These are phyloP conservation scores for Trematocara nigrifrons DNA, from an alignment of 2,113 vertebrate species.

Conservation along the genomic window DNA sequence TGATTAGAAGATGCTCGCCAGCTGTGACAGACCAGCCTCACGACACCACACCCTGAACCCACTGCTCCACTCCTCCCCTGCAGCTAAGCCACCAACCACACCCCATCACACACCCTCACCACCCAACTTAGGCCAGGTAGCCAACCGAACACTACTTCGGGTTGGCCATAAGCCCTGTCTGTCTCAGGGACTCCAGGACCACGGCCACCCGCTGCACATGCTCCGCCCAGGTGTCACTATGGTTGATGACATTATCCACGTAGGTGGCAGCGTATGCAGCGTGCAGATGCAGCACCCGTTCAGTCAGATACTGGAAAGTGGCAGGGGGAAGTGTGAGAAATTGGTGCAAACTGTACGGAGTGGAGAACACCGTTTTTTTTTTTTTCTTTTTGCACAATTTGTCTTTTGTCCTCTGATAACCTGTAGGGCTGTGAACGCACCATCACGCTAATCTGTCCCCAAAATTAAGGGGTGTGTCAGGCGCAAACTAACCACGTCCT, in stretches of 20 bases:
- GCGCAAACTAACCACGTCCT: not conserved
- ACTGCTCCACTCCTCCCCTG: not conserved
- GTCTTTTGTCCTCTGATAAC: not conserved
- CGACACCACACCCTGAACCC: not conserved
- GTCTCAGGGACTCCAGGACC: not conserved
- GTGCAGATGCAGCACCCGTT: not conserved
- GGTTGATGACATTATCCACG: not conserved
- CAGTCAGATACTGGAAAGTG: not conserved
- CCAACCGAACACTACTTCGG: not conserved
- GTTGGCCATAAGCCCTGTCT: not conserved
- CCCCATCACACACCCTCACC: not conserved
- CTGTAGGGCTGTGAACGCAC: not conserved
- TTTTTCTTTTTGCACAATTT: not conserved
- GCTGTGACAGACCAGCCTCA: not conserved
- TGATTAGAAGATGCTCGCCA: not conserved
- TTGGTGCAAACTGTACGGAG: not conserved
- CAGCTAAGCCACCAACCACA: not conserved
- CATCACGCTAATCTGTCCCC: not conserved
- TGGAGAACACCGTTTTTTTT: not conserved
- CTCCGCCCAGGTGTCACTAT: not conserved
- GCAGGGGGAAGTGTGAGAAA: not conserved
- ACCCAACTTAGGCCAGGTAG: not conserved
- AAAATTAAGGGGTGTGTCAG: not conserved
- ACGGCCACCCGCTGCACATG: not conserved
- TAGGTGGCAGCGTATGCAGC: not conserved